Conservation (phyloP, 2,797 vertebrate genomes). For the Hydrolagus colliei region DNA sequence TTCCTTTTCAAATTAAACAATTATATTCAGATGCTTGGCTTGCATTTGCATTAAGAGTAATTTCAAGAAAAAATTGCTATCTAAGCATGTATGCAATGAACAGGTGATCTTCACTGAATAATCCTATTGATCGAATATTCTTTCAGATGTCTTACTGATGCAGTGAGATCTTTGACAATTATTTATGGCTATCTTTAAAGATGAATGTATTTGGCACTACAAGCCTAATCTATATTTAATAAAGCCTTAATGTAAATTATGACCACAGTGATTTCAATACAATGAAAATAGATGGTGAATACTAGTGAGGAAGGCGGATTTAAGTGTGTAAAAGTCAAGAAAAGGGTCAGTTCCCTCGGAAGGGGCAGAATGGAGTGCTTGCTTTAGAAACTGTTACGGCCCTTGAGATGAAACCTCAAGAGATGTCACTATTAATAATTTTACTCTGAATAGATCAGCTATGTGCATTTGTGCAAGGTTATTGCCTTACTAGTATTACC, state of each 20-base stretch:
- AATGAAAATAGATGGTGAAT: background rate
- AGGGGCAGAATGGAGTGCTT: background rate
- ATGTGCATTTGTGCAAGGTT: background rate
- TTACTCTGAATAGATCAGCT: background rate
- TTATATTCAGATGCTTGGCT: background rate
- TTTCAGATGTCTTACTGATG: background rate
- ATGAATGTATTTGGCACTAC: background rate
- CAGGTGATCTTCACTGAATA: background rate
- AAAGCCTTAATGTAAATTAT: background rate
- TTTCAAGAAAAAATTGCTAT: background rate
- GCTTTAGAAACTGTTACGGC: background rate
- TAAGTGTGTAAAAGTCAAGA: background rate
- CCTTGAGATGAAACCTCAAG: background rate
- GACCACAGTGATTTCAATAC: background rate
- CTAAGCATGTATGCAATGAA: too few species aligned
- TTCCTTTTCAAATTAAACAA: background rate
- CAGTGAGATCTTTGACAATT: background rate
- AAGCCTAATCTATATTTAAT: background rate
- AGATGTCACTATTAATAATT: slow-evolving; percentile 21
- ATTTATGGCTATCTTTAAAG: background rate
- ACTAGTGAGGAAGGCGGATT: background rate
- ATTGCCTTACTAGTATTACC: background rate
- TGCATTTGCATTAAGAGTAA: background rate
- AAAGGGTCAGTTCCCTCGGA: too few species aligned
- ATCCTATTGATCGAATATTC: background rate